Evolutionary conservation across 1,140 invertebrate genomes (phyloP), one percentile per base, ranked within the genome.

Genomic region (Zaprionus africanus): DNA sequence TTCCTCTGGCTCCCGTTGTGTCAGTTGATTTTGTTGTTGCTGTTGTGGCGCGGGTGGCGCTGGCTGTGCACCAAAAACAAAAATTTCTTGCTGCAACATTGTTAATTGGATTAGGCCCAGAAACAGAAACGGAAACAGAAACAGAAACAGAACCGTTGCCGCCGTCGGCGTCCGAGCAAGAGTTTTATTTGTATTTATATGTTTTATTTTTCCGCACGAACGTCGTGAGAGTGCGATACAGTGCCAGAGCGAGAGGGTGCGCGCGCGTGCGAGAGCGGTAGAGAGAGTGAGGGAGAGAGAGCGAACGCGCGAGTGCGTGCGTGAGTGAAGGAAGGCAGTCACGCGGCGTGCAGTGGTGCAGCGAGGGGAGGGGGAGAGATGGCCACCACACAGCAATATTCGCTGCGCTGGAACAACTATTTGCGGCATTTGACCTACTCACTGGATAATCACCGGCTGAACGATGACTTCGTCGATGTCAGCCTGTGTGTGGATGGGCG

Each of bases 391-490:
- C 92, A 96, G 93, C 96, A 96, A 81, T 96, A 96, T 92, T 96
- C 96, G 69, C 93, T 97, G 66, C 94, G 95, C 73, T 97, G 96
- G 96, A 96, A 96, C 81, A 96, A 96, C 93, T 96, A 96, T 90
- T 93, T 95, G 76, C 94, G 95, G 69, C 96, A 96, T 84, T 95
- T 97, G 79, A 95, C 95, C 62, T 95, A 95, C 87, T 96, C 96
- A 46, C 96, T 97, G 90, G 96, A 97, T 91, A 95, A 95, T 57
- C 93, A 97, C 71, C 93, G 96, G 51, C 95, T 94, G 68, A 95
- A 96, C 83, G 96, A 97, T 92, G 96, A 97, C 92, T 95, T 98
- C 65, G 96, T 97, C 54, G 97, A 98, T 94, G 97, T 97, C 5
- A 97, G 97, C 36, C 93, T 97, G 64, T 97, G 96, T 90, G 97